Evolutionary conservation across 2,797 vertebrate genomes (phyloP), one percentile per base, ranked within the genome.

Genomic region (Microtus obscurus): DNA sequence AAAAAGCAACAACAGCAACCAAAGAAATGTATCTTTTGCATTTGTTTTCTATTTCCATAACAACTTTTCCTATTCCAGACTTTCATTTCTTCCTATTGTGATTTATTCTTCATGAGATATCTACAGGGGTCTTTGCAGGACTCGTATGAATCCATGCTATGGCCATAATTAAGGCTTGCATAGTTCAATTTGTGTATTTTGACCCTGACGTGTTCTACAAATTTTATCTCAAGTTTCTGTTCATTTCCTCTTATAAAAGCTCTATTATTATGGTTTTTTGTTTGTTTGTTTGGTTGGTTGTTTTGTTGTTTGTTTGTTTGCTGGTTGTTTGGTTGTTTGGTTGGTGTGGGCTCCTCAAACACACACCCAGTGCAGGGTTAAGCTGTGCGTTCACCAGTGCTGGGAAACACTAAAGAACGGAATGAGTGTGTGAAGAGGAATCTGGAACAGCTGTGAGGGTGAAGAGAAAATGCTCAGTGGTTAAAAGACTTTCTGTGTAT

Each of bases 21-120:
- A 82, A 48, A 16, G 1, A 34, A 63, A 48, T 40, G 7, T 51
- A 23, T 56, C 37, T 69, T 25, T 51, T 63, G 14, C 7, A 12
- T n/a, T 34, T 11, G 67, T 63, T 17, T 9, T 83, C 12, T 56
- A 9, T 27, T 79, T 13, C 19, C 12, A 59, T 14, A 27, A 4
- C 13, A 65, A 23, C 25, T 19, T 29, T 90, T 2, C 21, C 48
- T 34, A 61, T 2, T 31, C 45, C 25, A 19, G 19, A 14, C 3
- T 37, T 78, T 51, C 59, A 34, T 87, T 89, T 77, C 65, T 83
- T 56, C 40, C 78, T 34, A 59, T 63, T 27, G 14, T 10, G 48
- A 10, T 87, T 87, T 31, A 45, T 78, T 71, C 27, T 76, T 91
- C 79, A 79, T 77, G 73, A 76, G 93, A 34, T n/a, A 90, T n/a